These are phyloP conservation scores for Eilema sororculum DNA, from an alignment of 2,888 invertebrate species.

Conservation along the genomic window DNA sequence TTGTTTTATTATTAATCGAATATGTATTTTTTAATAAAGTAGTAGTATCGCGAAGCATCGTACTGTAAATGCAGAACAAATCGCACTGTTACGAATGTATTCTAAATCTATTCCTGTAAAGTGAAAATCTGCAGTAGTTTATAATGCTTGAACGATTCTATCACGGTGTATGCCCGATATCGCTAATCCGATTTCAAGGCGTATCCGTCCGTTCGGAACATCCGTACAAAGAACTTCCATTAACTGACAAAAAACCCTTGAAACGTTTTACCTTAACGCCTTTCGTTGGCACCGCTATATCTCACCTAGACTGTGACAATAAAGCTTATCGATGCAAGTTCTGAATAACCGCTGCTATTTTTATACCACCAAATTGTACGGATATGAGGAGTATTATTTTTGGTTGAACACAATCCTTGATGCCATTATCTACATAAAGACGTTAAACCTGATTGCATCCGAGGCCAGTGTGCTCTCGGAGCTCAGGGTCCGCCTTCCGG, in stretches of 20 bases:
- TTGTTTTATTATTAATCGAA: too few relatives aligned
- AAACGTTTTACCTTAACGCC: conserved; percentile 67
- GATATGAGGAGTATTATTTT: conserved; percentile 8
- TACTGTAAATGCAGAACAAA: background rate
- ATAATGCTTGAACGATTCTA: conserved; percentile 72
- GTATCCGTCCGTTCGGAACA: conserved; percentile 76
- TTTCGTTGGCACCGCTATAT: conserved; percentile 52
- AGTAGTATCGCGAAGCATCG: background rate
- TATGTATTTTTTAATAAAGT: too few relatives aligned
- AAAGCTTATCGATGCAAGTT: conserved; percentile 52
- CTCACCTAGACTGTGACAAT: conserved; percentile 55
- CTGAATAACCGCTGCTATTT: conserved; percentile 26
- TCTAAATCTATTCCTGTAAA: conserved; percentile 40
- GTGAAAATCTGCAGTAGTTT: conserved; percentile 62
- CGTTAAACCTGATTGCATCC: too few relatives aligned
- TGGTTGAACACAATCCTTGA: background rate
- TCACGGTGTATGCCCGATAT: conserved; percentile 78
- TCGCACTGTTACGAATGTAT: background rate
- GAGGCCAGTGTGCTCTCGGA: too few relatives aligned
- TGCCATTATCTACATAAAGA: too few relatives aligned
- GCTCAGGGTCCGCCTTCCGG: too few relatives aligned
- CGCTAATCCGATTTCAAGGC: conserved; percentile 82
- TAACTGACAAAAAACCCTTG: conserved; percentile 79
- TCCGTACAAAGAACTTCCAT: conserved; percentile 86
- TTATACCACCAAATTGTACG: conserved; percentile 20